These are phyloP conservation scores for Perithous albicinctus DNA, from an alignment of 2,888 invertebrate species.

Conservation along the genomic window DNA sequence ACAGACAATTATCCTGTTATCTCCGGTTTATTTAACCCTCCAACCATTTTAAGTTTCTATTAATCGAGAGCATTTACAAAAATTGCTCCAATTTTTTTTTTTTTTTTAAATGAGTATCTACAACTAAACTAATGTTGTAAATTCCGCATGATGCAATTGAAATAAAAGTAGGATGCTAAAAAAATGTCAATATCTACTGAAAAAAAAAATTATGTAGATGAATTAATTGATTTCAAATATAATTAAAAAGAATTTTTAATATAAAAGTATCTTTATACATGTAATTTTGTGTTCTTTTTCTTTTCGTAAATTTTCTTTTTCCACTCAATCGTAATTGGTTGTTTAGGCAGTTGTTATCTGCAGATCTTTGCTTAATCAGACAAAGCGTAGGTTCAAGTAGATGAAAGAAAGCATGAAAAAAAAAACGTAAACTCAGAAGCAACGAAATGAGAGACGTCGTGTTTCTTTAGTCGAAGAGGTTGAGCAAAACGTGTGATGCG, in stretches of 20 bases:
- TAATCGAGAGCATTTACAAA: not conserved
- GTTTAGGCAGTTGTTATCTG: not conserved
- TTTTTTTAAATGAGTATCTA: not conserved
- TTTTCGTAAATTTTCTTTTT: not conserved
- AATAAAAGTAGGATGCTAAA: not conserved
- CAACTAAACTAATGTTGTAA: not conserved
- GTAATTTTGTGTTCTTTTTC: too few species aligned
- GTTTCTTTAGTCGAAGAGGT: conserved; percentile 45
- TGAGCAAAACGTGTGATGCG: conserved; percentile 35
- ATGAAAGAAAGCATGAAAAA: conserved; percentile 32
- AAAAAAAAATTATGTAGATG: not conserved
- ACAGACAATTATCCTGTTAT: conserved; percentile 3
- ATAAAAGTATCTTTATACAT: too few species aligned
- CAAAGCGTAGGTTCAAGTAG: conserved; percentile 20
- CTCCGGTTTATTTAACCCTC: not conserved
- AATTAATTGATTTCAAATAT: not conserved
- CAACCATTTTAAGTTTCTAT: not conserved
- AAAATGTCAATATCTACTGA: not conserved
- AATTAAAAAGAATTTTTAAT: not conserved
- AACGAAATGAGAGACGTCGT: conserved; percentile 32
- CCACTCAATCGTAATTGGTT: not conserved
- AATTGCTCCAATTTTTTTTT: not conserved
- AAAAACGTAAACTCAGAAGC: not conserved
- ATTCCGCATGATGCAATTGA: not conserved
- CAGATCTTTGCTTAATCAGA: conserved; percentile 42